Conservation (phyloP, 2,797 vertebrate species). For the Gallinago stenura region DNA sequence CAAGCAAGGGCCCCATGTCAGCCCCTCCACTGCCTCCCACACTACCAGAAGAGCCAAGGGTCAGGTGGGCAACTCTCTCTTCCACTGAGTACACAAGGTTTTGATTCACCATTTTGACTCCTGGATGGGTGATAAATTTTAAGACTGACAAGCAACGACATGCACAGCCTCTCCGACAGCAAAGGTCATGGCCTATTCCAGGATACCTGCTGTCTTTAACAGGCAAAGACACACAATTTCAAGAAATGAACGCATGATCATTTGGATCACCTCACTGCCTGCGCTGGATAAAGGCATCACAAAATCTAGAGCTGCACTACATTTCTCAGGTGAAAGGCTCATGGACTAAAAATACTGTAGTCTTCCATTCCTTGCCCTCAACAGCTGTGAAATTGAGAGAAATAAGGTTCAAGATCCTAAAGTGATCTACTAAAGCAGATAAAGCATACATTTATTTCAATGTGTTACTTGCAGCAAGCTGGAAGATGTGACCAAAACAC, state of each 20-base stretch:
- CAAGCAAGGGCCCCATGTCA: not conserved
- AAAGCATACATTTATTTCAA: not conserved
- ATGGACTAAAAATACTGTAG: not conserved
- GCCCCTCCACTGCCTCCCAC: not conserved
- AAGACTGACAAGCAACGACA: not conserved
- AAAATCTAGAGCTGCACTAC: not conserved
- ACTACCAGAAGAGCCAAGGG: not conserved
- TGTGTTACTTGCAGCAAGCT: not conserved
- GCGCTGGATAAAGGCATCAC: not conserved
- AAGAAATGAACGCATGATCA: not conserved
- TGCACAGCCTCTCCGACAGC: not conserved
- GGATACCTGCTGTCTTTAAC: not conserved
- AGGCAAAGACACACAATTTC: not conserved
- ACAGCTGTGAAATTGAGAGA: not conserved
- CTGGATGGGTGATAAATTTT: not conserved
- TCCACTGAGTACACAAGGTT: fast-evolving
- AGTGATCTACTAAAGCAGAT: not conserved
- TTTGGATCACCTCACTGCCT: not conserved
- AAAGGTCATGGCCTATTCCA: fast-evolving
- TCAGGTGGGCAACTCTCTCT: not conserved
- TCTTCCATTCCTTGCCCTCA: not conserved
- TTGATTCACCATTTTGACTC: not conserved
- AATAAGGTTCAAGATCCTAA: not conserved
- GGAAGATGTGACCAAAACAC: not conserved
- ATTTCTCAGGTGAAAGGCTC: not conserved